These are phyloP conservation scores for Drosophila biarmipes DNA, from an alignment of 1,140 invertebrate genomes.

Conservation along the genomic window DNA sequence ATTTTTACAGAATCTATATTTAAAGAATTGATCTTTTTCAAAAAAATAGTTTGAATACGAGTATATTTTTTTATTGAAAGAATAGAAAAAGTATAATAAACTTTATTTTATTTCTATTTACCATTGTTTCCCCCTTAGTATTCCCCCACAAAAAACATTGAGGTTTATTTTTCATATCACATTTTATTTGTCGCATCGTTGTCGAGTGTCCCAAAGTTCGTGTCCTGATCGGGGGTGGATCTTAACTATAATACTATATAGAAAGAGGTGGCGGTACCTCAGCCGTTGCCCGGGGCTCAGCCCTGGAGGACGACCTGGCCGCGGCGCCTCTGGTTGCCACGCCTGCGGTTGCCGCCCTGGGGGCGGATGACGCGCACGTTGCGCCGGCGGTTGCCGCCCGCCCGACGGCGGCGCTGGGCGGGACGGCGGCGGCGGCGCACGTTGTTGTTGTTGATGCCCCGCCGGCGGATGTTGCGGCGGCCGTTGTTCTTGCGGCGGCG, in stretches of 20 bases:
- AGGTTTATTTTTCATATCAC: slow-evolving; percentile 62
- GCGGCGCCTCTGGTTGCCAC: slow-evolving; percentile 52
- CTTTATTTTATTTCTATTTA: no score
- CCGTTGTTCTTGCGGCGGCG: slow-evolving; percentile 66
- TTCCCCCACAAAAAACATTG: not conserved
- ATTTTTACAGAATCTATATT: no score
- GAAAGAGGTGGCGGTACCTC: not conserved
- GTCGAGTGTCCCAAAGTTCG: slow-evolving; percentile 24
- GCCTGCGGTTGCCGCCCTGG: slow-evolving; percentile 23
- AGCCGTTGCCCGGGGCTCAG: slow-evolving; percentile 1
- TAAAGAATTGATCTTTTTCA: no score
- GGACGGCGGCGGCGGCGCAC: slow-evolving; percentile 38
- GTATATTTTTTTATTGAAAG: no score
- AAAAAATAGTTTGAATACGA: no score
- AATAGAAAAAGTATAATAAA: no score
- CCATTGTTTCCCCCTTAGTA: not conserved
- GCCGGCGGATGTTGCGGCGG: slow-evolving; percentile 57
- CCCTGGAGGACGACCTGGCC: slow-evolving; percentile 56
- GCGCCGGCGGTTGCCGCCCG: slow-evolving; percentile 43
- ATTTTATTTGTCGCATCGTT: slow-evolving; percentile 60
- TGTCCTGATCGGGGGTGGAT: slow-evolving; percentile 18
- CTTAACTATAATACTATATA: slow-evolving; percentile 78
- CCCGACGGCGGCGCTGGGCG: slow-evolving; percentile 53
- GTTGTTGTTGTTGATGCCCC: slow-evolving; percentile 21
- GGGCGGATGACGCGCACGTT: slow-evolving; percentile 47